phyloP scores from a whole-genome alignment of 2,113 vertebrate genomes.

The Stomatorhinus ivindoensis region DNA sequence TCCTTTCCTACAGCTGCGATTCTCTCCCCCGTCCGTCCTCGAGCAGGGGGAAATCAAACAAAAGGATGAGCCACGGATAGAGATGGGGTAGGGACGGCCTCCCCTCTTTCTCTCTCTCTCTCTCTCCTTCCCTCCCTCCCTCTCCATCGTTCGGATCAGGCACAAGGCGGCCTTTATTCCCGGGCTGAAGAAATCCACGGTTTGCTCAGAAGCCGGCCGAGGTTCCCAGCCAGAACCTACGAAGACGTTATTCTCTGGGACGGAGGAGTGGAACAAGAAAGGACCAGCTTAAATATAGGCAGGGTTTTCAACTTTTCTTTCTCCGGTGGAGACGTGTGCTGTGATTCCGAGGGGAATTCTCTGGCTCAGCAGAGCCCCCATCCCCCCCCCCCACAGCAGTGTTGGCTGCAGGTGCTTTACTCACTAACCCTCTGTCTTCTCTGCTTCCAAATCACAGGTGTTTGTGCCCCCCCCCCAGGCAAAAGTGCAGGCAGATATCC shows the following conservation, averaged over 20 bases:
- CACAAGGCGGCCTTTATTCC: constrained; percentile 26
- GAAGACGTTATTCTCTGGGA: not conserved
- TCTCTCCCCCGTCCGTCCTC: not conserved
- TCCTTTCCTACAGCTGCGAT: not conserved
- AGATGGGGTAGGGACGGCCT: not conserved
- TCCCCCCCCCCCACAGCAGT: not conserved
- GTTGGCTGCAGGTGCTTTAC: not conserved
- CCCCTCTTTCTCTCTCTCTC: constrained; percentile 8
- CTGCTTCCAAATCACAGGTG: not conserved
- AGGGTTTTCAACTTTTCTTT: not conserved
- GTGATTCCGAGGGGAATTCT: not conserved
- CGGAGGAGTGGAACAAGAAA: not conserved
- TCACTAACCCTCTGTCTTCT: not conserved
- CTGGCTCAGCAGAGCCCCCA: not conserved
- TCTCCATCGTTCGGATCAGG: not conserved
- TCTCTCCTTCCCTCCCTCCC: constrained; percentile 8
- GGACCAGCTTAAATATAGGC: not conserved
- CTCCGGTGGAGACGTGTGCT: not conserved
- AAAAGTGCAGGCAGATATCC: not conserved
- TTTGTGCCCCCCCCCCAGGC: not conserved
- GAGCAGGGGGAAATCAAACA: not conserved
- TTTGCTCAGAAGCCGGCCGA: constrained; percentile 14
- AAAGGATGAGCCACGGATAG: constrained; percentile 13
- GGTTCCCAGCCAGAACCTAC: not conserved
- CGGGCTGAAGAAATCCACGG: constrained; percentile 17